phyloP scores from a whole-genome alignment of 35 echinoderm and acorn worm species.

The Amphiura filiformis region DNA sequence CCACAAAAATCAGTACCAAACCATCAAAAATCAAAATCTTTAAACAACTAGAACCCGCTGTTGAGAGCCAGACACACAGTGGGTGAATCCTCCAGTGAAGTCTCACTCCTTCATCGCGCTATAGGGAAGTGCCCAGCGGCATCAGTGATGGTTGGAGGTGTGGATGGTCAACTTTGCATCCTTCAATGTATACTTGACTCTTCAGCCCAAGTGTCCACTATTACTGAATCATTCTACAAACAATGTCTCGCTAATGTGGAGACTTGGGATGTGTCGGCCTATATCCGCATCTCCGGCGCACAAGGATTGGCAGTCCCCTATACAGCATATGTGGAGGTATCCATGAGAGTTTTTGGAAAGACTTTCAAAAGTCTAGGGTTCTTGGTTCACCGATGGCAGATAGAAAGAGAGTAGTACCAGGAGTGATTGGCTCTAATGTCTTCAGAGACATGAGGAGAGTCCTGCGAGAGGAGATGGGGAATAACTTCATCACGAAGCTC shows the following conservation, averaged over 20 bases:
- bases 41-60: constrained; percentile 31
- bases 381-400: constrained; percentile 19
- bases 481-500: constrained; percentile 7
- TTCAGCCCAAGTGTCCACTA: constrained; percentile 24
- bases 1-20: background rate
- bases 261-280: constrained; percentile 18
- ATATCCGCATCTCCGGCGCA: constrained; percentile 25
- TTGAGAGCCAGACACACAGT: constrained; percentile 29
- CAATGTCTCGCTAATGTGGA: constrained; percentile 41
- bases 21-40: background rate
- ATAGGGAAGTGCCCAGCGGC: constrained; percentile 58
- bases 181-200: constrained; percentile 52
- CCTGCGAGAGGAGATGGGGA: background rate
- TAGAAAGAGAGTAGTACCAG: constrained; percentile 56
- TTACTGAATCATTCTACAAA: constrained; percentile 67
- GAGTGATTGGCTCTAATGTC: constrained; percentile 72
- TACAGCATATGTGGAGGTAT: constrained; percentile 53
- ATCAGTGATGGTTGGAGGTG: constrained; percentile 1
- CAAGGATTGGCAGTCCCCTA: constrained; percentile 77
- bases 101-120: constrained; percentile 31
- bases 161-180: background rate
- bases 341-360: constrained; percentile 26
- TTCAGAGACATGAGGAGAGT: constrained; percentile 35
- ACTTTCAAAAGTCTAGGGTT: constrained; percentile 65
- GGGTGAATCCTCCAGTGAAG: background rate